Percentiles rank a stretch among this genome's conserved stretches.
These are phyloP conservation scores for Papilio gigon DNA, from an alignment of 2,888 invertebrate species.

Conservation along the genomic window DNA sequence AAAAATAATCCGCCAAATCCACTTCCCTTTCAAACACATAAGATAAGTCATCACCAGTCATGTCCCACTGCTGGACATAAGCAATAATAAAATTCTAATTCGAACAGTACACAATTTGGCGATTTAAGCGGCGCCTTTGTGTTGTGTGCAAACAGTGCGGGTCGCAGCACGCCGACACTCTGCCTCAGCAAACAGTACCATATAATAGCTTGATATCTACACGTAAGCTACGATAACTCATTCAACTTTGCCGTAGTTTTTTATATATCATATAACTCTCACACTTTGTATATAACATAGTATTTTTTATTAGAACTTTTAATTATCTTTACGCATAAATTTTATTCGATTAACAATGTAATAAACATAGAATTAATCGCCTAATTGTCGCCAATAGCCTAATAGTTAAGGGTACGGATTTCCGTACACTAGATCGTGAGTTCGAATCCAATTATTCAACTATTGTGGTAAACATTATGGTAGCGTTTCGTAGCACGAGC, in stretches of 20 bases:
- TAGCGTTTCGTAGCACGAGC: too few species aligned
- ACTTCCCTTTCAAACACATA: too few species aligned
- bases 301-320: neutral
- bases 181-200: slow-evolving; percentile 55
- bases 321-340: neutral
- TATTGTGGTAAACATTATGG: too few species aligned
- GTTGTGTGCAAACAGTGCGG: slow-evolving; percentile 53
- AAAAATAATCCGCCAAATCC: too few species aligned
- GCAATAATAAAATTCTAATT: neutral
- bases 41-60: too few species aligned
- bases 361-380: neutral
- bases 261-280: neutral
- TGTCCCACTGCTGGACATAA: too few species aligned
- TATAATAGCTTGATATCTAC: slow-evolving; percentile 51
- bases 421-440: too few species aligned
- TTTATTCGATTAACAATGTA: neutral
- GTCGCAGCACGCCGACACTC: slow-evolving; percentile 52
- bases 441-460: too few species aligned
- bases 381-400: too few species aligned
- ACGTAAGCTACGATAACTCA: slow-evolving; percentile 42
- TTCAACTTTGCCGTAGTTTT: slow-evolving; percentile 24
- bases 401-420: too few species aligned
- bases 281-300: neutral
- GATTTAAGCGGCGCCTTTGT: slow-evolving; percentile 54
- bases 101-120: slow-evolving; percentile 12